Conservation (phyloP, 2,113 vertebrate species). For the Capricornis sumatraensis region DNA sequence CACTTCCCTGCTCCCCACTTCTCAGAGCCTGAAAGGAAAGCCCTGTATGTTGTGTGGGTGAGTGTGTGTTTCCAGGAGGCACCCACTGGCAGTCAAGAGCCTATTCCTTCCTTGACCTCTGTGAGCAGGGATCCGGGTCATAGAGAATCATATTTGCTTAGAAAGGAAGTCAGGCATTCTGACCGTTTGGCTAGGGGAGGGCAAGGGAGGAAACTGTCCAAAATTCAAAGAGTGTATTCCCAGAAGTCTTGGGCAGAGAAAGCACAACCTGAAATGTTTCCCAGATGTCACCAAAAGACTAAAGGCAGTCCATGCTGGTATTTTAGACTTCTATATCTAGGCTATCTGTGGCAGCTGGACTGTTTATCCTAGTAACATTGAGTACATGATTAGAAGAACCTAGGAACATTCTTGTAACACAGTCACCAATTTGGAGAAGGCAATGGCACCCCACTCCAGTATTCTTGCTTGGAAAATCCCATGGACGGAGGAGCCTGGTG, state of each 20-base stretch:
- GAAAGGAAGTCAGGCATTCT: not conserved
- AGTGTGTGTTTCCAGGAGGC: not conserved
- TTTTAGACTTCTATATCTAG: not conserved
- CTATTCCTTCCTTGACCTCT: not conserved
- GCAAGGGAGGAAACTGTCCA: not conserved
- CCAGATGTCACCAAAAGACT: not conserved
- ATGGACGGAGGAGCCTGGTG: fast-evolving
- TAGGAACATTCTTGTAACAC: not conserved
- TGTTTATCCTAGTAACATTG: not conserved
- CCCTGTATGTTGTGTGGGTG: not conserved
- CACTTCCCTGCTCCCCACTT: too few relatives aligned
- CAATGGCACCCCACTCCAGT: too few relatives aligned
- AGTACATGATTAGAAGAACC: not conserved
- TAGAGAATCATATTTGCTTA: not conserved
- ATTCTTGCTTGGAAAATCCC: too few relatives aligned
- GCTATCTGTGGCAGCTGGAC: not conserved
- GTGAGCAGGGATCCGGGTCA: not conserved
- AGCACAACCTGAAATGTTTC: not conserved
- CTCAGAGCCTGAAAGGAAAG: not conserved
- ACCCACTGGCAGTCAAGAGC: not conserved
- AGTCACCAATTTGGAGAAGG: not conserved
- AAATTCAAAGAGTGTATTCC: not conserved
- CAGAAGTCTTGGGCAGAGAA: not conserved
- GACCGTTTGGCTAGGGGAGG: not conserved
- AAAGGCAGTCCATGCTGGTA: not conserved